Evolutionary conservation across 1,140 invertebrate species (phyloP).

Genomic region (Drosophila ironensis): DNA sequence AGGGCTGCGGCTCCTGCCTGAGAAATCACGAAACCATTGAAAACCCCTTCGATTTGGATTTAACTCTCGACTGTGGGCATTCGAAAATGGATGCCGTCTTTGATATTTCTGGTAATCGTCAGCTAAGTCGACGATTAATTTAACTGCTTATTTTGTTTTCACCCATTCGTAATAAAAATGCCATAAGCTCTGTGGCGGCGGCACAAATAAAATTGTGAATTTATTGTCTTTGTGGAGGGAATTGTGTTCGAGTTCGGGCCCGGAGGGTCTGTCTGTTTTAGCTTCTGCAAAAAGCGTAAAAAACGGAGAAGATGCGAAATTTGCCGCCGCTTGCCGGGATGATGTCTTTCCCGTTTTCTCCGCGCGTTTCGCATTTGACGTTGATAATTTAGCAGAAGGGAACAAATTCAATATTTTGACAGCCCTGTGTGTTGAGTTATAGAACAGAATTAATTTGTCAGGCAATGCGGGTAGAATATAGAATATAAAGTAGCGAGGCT

Average conservation of each 20-base stretch:
- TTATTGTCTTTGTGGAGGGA: conserved; percentile 68
- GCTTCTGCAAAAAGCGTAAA: conserved; percentile 41
- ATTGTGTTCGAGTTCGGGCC: neutral
- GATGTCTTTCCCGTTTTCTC: conserved; percentile 16
- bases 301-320: conserved; percentile 22
- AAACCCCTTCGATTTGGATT: neutral
- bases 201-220: conserved; percentile 74
- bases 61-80: neutral
- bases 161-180: conserved; percentile 58
- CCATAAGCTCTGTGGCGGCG: conserved; percentile 44
- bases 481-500: neutral
- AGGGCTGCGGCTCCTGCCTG: neutral
- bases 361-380: conserved; percentile 59
- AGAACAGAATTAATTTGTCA: conserved; percentile 72
- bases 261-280: conserved; percentile 35
- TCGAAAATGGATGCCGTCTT: conserved; percentile 57
- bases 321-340: conserved; percentile 24
- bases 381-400: conserved; percentile 65
- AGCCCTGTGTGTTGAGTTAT: conserved; percentile 74
- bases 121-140: conserved; percentile 74
- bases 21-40: too few species aligned
- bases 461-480: conserved; percentile 13
- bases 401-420: conserved; percentile 77
- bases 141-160: conserved; percentile 79
- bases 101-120: conserved; percentile 46